Evolutionary conservation across 2,888 invertebrate species (phyloP).

Genomic region (Orthosia cruda): DNA sequence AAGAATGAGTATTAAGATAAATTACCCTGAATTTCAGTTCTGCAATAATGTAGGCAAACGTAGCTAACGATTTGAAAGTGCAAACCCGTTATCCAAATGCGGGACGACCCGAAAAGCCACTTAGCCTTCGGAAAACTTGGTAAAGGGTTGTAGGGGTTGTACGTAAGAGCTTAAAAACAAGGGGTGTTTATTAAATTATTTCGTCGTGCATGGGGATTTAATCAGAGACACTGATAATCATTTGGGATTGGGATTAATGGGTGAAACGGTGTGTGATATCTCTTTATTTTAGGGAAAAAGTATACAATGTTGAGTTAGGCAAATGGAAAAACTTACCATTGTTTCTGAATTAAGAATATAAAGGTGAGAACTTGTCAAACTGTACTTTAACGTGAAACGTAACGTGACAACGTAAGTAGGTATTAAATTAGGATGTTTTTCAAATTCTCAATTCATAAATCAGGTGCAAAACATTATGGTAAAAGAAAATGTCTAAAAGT

Average conservation of each 20-base stretch:
- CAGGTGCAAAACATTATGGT: no score
- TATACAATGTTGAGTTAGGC: not conserved
- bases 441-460: not conserved
- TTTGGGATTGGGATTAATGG: conserved; percentile 28
- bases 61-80: conserved; percentile 84
- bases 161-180: conserved; percentile 69
- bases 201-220: conserved; percentile 56
- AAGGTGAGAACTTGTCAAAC: not conserved
- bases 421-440: no score
- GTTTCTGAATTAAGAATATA: no score
- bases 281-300: not conserved
- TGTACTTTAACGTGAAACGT: no score
- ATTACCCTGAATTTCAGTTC: conserved; percentile 66
- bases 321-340: no score
- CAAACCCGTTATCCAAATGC: conserved; percentile 88
- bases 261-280: not conserved
- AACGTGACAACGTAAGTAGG: no score
- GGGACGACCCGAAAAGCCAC: conserved; percentile 89
- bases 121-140: conserved; percentile 80
- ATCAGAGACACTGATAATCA: conserved; percentile 62
- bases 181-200: conserved; percentile 71
- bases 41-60: conserved; percentile 66
- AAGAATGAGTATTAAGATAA: not conserved
- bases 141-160: conserved; percentile 73
- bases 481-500: no score